These are phyloP conservation scores for Phaenicophaeus curvirostris DNA, from an alignment of 2,797 vertebrate species.

Conservation along the genomic window DNA sequence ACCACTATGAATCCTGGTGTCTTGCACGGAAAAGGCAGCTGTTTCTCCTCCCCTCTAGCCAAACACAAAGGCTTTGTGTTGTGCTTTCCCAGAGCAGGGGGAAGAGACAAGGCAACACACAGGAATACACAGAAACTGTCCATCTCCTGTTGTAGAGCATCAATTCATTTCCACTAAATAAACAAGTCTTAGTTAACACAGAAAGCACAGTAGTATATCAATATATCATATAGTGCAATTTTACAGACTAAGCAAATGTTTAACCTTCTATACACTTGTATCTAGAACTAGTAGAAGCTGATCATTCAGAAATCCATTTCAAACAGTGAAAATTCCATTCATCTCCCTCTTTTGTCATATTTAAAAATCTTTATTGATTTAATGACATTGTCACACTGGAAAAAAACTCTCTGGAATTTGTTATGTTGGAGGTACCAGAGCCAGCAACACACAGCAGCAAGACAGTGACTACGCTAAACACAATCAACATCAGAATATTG, in stretches of 20 bases:
- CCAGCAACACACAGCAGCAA: background rate
- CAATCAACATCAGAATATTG: background rate
- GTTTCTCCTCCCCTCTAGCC: constrained; percentile 44
- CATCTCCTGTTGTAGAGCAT: background rate
- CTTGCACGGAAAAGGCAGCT: constrained; percentile 30
- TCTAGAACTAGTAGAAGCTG: background rate
- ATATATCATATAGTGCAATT: background rate
- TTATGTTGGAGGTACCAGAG: background rate
- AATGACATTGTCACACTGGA: background rate
- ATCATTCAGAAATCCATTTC: rapidly evolving
- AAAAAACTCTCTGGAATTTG: background rate
- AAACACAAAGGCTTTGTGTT: constrained; percentile 61
- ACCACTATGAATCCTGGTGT: background rate
- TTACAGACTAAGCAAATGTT: background rate
- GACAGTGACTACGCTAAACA: background rate
- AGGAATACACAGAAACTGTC: constrained; percentile 1
- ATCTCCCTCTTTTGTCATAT: background rate
- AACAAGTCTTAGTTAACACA: background rate
- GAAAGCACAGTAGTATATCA: constrained; percentile 22
- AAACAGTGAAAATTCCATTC: background rate
- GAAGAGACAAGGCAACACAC: background rate
- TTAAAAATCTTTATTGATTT: background rate
- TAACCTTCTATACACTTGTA: background rate
- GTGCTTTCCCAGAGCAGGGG: constrained; percentile 3
- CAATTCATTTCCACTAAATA: background rate